Conservation (phyloP, 2,113 vertebrate genomes). For the Nothoprocta perdicaria region DNA sequence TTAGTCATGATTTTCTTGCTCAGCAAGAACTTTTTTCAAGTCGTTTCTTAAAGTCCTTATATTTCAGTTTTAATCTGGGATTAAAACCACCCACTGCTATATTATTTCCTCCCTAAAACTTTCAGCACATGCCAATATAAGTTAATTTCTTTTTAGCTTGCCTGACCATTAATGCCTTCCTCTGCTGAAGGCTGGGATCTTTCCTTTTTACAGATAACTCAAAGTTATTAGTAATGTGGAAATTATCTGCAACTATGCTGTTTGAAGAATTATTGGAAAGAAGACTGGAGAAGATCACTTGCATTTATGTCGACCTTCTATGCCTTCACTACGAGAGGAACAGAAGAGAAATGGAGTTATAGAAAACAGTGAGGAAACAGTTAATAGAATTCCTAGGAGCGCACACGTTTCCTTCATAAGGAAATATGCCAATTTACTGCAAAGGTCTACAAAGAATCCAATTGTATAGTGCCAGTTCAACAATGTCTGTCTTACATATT, state of each 20-base stretch:
- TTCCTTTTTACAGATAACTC: background rate
- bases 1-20: background rate
- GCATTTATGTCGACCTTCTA: background rate
- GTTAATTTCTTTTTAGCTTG: background rate
- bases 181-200: background rate
- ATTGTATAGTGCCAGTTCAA: background rate
- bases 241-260: background rate
- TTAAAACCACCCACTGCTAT: background rate
- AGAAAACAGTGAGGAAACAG: background rate
- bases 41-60: background rate
- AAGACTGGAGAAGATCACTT: background rate
- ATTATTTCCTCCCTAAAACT: background rate
- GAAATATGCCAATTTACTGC: background rate
- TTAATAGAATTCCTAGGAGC: background rate
- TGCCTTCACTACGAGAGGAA: background rate
- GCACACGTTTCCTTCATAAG: background rate
- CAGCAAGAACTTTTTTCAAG: background rate
- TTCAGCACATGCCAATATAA: background rate
- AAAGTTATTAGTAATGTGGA: background rate
- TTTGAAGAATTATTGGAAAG: background rate
- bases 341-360: background rate
- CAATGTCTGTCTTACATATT: background rate
- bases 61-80: background rate
- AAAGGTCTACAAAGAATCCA: background rate
- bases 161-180: background rate